Percentiles rank a stretch among this genome's conserved stretches.
These are phyloP conservation scores for Globodera ellingtonae DNA, from an alignment of 1,140 invertebrate genomes.

Conservation along the genomic window DNA sequence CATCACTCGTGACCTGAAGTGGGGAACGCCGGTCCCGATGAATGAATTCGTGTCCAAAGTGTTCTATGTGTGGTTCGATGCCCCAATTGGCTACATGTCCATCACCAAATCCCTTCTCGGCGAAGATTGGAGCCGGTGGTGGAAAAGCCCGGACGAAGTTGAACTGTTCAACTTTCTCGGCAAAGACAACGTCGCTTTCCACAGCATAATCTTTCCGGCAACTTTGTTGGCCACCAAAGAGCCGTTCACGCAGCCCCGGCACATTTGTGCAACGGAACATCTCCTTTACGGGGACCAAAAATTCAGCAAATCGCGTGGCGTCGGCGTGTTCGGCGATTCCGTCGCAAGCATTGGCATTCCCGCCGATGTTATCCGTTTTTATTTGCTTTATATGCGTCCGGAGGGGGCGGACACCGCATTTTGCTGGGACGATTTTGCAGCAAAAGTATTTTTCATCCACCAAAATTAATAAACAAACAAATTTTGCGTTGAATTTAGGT, in stretches of 20 bases:
- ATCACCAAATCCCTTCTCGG: slow-evolving; percentile 87
- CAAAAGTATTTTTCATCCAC: slow-evolving; percentile 75
- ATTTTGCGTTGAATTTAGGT: slow-evolving; percentile 81
- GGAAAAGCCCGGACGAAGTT: slow-evolving; percentile 75
- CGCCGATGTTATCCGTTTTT: slow-evolving; percentile 95
- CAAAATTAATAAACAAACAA: no score
- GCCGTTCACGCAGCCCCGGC: slow-evolving; percentile 79
- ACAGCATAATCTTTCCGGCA: slow-evolving; percentile 94
- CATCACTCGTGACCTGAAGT: slow-evolving; percentile 94
- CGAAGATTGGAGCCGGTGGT: slow-evolving; percentile 89
- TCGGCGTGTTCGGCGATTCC: slow-evolving; percentile 94
- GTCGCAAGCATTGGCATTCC: slow-evolving; percentile 85
- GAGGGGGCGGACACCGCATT: slow-evolving; percentile 73
- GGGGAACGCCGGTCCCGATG: slow-evolving; percentile 93
- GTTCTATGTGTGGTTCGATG: slow-evolving; percentile 99
- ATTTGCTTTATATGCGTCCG: slow-evolving; percentile 88
- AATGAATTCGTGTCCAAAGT: slow-evolving; percentile 82
- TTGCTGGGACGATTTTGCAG: slow-evolving; percentile 63
- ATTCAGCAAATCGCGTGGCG: slow-evolving; percentile 94
- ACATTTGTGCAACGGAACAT: slow-evolving; percentile 93
- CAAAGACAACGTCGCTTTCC: slow-evolving; percentile 99
- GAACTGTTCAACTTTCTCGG: slow-evolving; percentile 94
- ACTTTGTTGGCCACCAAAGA: slow-evolving; percentile 80
- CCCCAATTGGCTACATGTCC: slow-evolving; percentile 94
- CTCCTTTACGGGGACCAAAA: slow-evolving; percentile 99